phyloP scores from a whole-genome alignment of 2,113 vertebrate species.

The Smithornis capensis region DNA sequence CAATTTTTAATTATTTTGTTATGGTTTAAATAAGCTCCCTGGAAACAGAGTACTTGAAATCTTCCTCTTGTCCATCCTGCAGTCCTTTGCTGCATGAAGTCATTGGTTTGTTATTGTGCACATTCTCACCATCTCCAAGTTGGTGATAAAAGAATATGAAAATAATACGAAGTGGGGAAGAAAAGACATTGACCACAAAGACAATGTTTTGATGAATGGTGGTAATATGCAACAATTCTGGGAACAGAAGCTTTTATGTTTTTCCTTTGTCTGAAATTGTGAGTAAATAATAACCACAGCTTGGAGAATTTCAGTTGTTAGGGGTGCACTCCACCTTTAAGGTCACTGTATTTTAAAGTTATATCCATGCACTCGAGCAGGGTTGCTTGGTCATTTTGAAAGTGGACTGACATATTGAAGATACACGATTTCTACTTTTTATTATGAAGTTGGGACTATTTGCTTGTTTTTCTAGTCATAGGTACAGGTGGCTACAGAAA shows the following conservation, averaged over 20 bases:
- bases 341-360: neutral
- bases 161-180: neutral
- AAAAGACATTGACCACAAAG: neutral
- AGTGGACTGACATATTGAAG: neutral
- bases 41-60: neutral
- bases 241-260: neutral
- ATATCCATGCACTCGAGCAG: neutral
- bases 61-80: neutral
- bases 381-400: neutral
- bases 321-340: neutral
- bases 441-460: neutral
- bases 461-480: neutral
- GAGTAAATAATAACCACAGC: neutral
- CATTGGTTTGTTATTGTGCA: neutral
- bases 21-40: neutral
- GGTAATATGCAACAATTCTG: conserved; percentile 18
- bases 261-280: neutral
- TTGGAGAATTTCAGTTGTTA: neutral
- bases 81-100: neutral
- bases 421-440: neutral
- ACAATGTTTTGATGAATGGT: neutral
- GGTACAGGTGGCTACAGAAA: neutral
- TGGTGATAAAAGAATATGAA: conserved; percentile 7
- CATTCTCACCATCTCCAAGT: neutral
- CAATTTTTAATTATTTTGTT: conserved; percentile 37